A percentile compares a stretch with the other conserved stretches of the same genome.
Evolutionary conservation across 2,888 invertebrate genomes (phyloP).

Genomic region (Lasioglossum zephyrum): DNA sequence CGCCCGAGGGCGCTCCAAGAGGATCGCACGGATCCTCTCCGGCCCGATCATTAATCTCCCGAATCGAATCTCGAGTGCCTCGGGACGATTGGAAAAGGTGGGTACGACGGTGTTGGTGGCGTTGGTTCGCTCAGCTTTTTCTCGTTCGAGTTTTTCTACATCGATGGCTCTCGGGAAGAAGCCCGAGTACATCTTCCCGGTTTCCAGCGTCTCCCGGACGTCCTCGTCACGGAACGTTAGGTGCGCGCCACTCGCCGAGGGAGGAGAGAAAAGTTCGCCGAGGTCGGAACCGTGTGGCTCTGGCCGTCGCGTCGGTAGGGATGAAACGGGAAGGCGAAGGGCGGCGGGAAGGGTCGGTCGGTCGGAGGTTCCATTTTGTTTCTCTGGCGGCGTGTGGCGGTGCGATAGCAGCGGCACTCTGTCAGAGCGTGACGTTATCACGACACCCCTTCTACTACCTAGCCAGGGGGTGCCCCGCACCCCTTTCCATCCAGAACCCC

Average conservation of each 20-base stretch:
- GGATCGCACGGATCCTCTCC: conserved; percentile 66
- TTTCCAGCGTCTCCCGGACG: background rate
- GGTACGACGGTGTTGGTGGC: conserved; percentile 44
- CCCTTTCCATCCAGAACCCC: conserved; percentile 63
- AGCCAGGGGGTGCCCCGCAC: conserved; percentile 75
- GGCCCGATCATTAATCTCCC: conserved; percentile 72
- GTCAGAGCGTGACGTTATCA: conserved; percentile 86
- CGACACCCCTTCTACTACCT: conserved; percentile 83
- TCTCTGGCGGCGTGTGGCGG: conserved; percentile 85
- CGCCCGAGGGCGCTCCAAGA: conserved; percentile 55
- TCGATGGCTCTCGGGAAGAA: conserved; percentile 19
- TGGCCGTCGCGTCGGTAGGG: conserved; percentile 55
- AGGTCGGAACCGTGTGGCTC: conserved; percentile 65
- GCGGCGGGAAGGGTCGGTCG: conserved; percentile 73
- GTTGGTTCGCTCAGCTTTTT: conserved; percentile 37
- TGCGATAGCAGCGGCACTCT: conserved; percentile 86
- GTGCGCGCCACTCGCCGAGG: background rate
- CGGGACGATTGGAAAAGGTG: conserved; percentile 72
- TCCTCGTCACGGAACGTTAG: conserved; percentile 30
- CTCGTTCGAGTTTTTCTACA: conserved; percentile 38
- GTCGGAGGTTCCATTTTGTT: conserved; percentile 85
- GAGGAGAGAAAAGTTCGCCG: conserved; percentile 50
- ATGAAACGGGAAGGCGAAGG: conserved; percentile 57
- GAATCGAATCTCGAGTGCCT: conserved; percentile 75
- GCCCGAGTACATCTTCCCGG: background rate